These are phyloP conservation scores for Camponotus fellah DNA, from an alignment of 2,888 invertebrate genomes.

Conservation along the genomic window DNA sequence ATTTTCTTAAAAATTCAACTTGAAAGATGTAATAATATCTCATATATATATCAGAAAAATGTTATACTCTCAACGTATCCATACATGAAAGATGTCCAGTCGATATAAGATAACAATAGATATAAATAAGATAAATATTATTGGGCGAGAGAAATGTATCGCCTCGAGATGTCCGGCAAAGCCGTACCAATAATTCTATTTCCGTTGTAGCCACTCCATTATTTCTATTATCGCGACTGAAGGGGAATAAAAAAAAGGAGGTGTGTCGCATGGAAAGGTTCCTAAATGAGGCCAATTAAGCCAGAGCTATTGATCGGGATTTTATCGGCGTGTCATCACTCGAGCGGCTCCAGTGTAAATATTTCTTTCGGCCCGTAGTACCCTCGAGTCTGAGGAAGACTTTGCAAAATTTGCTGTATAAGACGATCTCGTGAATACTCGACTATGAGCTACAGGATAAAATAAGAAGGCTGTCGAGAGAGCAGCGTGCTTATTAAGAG, in stretches of 20 bases:
- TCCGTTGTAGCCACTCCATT: slow-evolving; percentile 41
- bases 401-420: neutral
- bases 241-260: slow-evolving; percentile 1
- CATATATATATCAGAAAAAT: neutral
- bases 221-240: slow-evolving; percentile 35
- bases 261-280: slow-evolving; percentile 18
- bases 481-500: slow-evolving; percentile 44
- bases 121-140: slow-evolving; percentile 50
- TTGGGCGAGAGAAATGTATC: slow-evolving; percentile 21
- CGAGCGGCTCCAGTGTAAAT: slow-evolving; percentile 30
- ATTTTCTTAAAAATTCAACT: neutral
- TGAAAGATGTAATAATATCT: slow-evolving; percentile 21
- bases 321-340: slow-evolving; percentile 55
- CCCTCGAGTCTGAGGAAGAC: neutral
- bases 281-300: slow-evolving; percentile 65
- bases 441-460: slow-evolving; percentile 25
- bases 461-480: slow-evolving; percentile 25
- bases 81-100: neutral
- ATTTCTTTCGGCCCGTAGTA: slow-evolving; percentile 38
- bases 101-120: neutral
- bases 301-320: slow-evolving; percentile 58
- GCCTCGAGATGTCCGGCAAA: slow-evolving; percentile 28
- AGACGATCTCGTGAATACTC: slow-evolving; percentile 2
- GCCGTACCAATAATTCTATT: slow-evolving; percentile 62
- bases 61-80: neutral